Conservation (phyloP, 2,113 vertebrate species). For the Cololabis saira region DNA sequence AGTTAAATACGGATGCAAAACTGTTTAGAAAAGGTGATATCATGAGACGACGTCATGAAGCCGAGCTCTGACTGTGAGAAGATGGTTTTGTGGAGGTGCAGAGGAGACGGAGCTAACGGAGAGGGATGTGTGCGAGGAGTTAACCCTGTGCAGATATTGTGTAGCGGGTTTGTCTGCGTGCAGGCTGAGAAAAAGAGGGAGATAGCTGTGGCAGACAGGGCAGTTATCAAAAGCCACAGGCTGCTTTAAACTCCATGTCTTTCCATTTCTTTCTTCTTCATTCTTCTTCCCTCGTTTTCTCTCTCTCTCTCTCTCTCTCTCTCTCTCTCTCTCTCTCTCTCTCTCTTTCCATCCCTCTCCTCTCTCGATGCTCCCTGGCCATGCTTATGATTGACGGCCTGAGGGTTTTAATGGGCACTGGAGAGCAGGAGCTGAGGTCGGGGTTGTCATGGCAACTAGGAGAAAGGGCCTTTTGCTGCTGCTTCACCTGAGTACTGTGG, state of each 20-base stretch:
- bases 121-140: constrained; percentile 36
- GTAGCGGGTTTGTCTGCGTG: constrained; percentile 61
- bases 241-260: constrained; percentile 76
- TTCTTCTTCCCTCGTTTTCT: constrained; percentile 19
- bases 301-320: constrained; percentile 15
- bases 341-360: constrained; percentile 20
- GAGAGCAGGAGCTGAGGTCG: constrained; percentile 86
- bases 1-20: constrained; percentile 14
- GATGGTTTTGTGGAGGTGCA: constrained; percentile 15
- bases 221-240: constrained; percentile 77
- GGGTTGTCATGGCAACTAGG: constrained; percentile 87
- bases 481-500: constrained; percentile 81
- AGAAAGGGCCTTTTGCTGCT: constrained; percentile 81
- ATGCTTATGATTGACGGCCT: constrained; percentile 86
- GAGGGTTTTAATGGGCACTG: constrained; percentile 88
- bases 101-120: background rate
- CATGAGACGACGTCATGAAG: constrained; percentile 2
- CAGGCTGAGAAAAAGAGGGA: constrained; percentile 55
- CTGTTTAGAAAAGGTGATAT: constrained; percentile 19
- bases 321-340: constrained; percentile 16
- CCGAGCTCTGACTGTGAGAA: constrained; percentile 12
- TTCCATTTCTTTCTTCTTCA: constrained; percentile 44
- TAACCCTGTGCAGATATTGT: constrained; percentile 49
- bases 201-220: constrained; percentile 68
- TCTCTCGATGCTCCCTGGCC: constrained; percentile 70